Percentiles rank a stretch among this genome's conserved stretches.
Evolutionary conservation across 1,140 invertebrate genomes (phyloP).

Genomic region (Zaprionus africanus): DNA sequence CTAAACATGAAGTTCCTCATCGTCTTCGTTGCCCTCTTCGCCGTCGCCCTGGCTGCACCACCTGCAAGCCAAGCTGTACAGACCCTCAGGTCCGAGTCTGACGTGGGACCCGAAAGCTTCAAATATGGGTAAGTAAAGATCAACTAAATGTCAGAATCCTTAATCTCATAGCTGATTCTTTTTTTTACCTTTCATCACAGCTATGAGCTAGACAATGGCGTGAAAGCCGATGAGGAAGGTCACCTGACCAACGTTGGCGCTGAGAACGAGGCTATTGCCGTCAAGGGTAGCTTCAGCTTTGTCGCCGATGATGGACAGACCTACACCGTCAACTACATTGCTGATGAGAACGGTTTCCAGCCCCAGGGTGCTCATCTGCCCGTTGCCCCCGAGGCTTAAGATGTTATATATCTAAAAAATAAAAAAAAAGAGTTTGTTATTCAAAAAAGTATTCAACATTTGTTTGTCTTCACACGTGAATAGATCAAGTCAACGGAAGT

Average conservation of each 20-base stretch:
- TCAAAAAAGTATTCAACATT: neutral
- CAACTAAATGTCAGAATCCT: no score
- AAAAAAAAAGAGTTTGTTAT: conserved; percentile 38
- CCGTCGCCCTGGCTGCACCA: conserved; percentile 61
- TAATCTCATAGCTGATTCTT: no score
- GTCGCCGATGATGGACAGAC: conserved; percentile 87
- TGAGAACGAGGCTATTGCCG: conserved; percentile 80
- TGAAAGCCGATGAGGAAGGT: conserved; percentile 6
- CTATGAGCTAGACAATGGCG: no score
- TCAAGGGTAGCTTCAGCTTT: conserved; percentile 86
- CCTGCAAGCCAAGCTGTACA: neutral
- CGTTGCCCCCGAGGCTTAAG: conserved; percentile 41
- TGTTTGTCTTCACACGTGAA: neutral
- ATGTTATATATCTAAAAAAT: conserved; percentile 1
- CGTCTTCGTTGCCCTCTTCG: conserved; percentile 61
- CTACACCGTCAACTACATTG: conserved; percentile 88
- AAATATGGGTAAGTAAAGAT: conserved; percentile 82
- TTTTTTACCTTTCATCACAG: no score
- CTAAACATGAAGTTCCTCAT: conserved; percentile 62
- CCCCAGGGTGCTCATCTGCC: conserved; percentile 88
- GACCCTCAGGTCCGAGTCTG: conserved; percentile 4
- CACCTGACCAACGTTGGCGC: conserved; percentile 38
- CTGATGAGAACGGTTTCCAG: conserved; percentile 91
- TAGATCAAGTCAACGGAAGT: no score
- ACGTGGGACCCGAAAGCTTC: conserved; percentile 84